Evolutionary conservation across 2,797 vertebrate genomes (phyloP), one percentile per base, ranked within the genome.

Genomic region (Coregonus ussuriensis): DNA sequence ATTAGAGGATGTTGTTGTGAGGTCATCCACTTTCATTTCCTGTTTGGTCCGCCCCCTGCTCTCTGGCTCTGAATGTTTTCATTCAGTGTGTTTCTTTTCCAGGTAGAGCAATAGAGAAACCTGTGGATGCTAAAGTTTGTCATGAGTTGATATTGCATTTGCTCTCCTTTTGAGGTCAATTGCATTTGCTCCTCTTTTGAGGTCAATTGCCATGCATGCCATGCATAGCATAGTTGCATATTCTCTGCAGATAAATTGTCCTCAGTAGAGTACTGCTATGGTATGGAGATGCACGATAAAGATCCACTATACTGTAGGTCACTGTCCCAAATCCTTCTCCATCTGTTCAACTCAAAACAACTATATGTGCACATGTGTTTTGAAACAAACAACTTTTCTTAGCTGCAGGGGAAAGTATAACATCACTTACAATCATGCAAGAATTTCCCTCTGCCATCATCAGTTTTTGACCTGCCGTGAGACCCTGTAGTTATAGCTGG

Each of bases 1-100:
- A 88, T 89, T 85, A 76, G 67, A 73, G 71, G 76, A 75, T 62
- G 79, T 35, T 79, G 72, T 71, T 71, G 53, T 67, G 54, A 75
- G 77, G 68, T 83, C 69, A 29, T 29, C 21, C 65, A 67, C n/a
- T 75, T 69, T 78, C 75, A 78, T 80, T 81, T 86, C 74, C 81
- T 75, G 67, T 78, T 65, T 65, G 74, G 59, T 31, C 69, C 67
- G 6, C 67, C 52, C 14, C n/a, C 25, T 25, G 54, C 18, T 18
- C 54, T 59, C 15, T 47, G 41, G 9, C 41, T 47, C 41, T 7
- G 9, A 47, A 47, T 47, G 41, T 47, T 47, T 47, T 47, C 9
- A 47, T 47, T 11, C 54, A 59, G 54, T 18, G 5, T 59, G 54
- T 59, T 18, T n/a, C 1, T 59, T 18, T 21, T 59, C 16, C 18